These are phyloP conservation scores for Seira musarum DNA, from an alignment of 2,888 invertebrate species.

Conservation along the genomic window DNA sequence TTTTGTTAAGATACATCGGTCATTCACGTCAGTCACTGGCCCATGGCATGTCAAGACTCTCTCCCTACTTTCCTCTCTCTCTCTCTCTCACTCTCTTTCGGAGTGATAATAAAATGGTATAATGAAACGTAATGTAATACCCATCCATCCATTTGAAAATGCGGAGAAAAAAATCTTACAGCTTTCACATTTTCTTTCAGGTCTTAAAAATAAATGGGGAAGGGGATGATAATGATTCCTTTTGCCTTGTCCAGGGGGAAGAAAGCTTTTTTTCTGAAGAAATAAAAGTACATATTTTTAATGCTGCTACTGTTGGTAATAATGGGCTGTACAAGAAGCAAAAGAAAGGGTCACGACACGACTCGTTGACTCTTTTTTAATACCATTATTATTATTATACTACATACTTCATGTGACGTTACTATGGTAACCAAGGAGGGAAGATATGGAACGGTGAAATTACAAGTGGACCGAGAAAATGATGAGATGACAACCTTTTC, in stretches of 20 bases:
- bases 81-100: too few relatives aligned
- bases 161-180: background rate
- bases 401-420: too few relatives aligned
- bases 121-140: slow-evolving; percentile 3
- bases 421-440: too few relatives aligned
- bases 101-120: slow-evolving; percentile 10
- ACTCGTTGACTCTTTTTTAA: background rate
- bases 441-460: too few relatives aligned
- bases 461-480: background rate
- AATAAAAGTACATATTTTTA: too few relatives aligned
- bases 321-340: too few relatives aligned
- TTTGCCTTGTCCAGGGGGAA: too few relatives aligned
- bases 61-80: background rate
- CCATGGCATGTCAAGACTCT: background rate
- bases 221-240: background rate
- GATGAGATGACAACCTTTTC: slow-evolving; percentile 9
- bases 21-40: slow-evolving; percentile 11
- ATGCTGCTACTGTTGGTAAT: too few relatives aligned
- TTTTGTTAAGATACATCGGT: slow-evolving; percentile 11
- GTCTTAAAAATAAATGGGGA: slow-evolving; percentile 7
- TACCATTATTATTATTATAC: background rate
- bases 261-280: too few relatives aligned
- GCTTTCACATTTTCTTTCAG: slow-evolving; percentile 6
- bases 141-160: background rate
- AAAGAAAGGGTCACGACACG: background rate